Evolutionary conservation across 2,797 vertebrate species (phyloP), one percentile per base, ranked within the genome.

Genomic region (Rhinogobio ventralis): DNA sequence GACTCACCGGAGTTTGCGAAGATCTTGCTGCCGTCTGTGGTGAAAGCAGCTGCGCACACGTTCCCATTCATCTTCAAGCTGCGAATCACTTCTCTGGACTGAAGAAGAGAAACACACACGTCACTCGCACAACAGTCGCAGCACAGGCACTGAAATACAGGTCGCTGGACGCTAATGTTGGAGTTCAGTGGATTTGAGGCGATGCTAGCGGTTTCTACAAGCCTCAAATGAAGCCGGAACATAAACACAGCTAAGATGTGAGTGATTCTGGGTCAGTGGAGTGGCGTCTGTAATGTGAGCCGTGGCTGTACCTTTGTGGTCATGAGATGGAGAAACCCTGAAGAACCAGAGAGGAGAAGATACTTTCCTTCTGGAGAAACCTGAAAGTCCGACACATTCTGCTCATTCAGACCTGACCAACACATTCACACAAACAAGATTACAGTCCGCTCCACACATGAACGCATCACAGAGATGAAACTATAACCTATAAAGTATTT

Each of bases 11-110:
- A 97, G 85, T 92, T 95, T 25, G 93, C 90, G 3, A 96, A 98
- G 28, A 99, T 92, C 91, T 94, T 97, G 89, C 93, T 94, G 90
- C 97, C 94, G 62, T 99, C 97, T 2, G 89, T 92, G 71, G 95
- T 95, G 88, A 99, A 97, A 0, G 95, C 92, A 6, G 94, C 94
- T 17, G 94, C 95, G 20, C 91, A 84, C 82, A 96, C 90, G 0
- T 92, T 91, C 6, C 97, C 97, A 69, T 97, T 97, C 23, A 98
- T 91, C 91, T 99, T 99, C 96, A 99, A 91, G 57, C 96, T 97
- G 81, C 93, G 89, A 0, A 98, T 91, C 79, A 99, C 94, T 82
- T 99, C 97, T 88, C 96, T 97, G 0, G 96, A 97, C 97, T 99
- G 89, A 81, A 85, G 82, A 76, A 45, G 30, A 30, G 46, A 53